Percentiles rank a stretch among this genome's conserved stretches.
phyloP scores from a whole-genome alignment of 2,113 vertebrate species.

The Pseudorectes ferrugineus region DNA sequence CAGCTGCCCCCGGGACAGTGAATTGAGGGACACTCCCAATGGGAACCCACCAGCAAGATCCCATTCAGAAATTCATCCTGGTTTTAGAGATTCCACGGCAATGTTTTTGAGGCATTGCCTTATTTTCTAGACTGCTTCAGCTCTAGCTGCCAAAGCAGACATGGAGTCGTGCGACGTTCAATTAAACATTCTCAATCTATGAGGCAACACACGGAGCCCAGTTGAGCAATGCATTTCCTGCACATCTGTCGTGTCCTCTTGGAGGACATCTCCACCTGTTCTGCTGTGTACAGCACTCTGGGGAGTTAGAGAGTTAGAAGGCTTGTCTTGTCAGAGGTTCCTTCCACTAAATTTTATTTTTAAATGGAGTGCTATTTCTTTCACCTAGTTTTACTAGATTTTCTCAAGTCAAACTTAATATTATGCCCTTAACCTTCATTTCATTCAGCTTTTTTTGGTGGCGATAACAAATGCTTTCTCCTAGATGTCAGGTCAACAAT shows the following conservation, averaged over 20 bases:
- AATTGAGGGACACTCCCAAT: neutral
- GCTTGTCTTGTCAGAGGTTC: neutral
- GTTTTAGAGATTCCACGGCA: neutral
- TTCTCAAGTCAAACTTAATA: neutral
- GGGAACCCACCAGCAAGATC: neutral
- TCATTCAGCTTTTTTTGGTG: neutral
- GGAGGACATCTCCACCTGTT: neutral
- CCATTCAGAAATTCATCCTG: neutral
- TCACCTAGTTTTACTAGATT: neutral
- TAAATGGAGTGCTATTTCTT: neutral
- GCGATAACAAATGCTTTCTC: neutral
- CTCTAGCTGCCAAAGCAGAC: neutral
- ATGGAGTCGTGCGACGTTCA: neutral
- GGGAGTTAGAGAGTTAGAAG: neutral
- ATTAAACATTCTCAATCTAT: neutral
- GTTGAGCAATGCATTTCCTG: neutral
- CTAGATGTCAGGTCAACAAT: neutral
- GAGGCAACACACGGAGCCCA: neutral
- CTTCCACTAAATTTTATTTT: neutral
- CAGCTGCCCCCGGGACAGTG: neutral
- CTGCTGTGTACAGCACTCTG: neutral
- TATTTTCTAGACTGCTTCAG: neutral
- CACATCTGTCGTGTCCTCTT: neutral
- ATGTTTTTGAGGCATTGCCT: neutral
- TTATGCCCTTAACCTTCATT: neutral